phyloP scores from a whole-genome alignment of 2,888 invertebrate species.

The Abrostola triplasia region DNA sequence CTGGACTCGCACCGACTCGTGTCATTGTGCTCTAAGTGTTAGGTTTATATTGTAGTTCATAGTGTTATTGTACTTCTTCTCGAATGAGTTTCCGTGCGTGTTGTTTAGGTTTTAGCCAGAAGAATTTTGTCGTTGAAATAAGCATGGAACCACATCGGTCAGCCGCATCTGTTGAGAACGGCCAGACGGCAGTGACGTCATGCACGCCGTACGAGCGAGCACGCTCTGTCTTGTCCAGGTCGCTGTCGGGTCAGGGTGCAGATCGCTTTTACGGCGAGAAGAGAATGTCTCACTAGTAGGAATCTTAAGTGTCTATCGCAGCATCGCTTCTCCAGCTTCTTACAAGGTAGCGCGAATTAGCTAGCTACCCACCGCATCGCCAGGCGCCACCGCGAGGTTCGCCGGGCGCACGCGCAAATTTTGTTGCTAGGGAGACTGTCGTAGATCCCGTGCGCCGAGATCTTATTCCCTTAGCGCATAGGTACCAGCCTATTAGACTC shows the following conservation, averaged over 20 bases:
- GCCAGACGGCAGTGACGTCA: constrained; percentile 1
- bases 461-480: constrained; percentile 2
- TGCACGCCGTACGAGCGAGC: background rate
- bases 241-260: constrained; percentile 4
- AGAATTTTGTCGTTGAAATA: constrained; percentile 3
- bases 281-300: background rate
- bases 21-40: constrained; percentile 21
- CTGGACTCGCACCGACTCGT: background rate
- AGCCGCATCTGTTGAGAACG: background rate
- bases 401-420: background rate
- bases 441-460: background rate
- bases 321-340: constrained; percentile 15
- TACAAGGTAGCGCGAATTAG: constrained; percentile 9
- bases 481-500: constrained; percentile 6
- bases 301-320: constrained; percentile 3
- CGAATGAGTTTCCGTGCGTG: constrained; percentile 39
- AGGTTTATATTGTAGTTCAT: constrained; percentile 24
- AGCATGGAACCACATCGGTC: background rate
- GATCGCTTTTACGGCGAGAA: constrained; percentile 6
- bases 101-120: constrained; percentile 1
- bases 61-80: constrained; percentile 26
- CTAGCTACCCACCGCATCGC: no score
- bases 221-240: constrained; percentile 22
- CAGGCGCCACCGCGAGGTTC: constrained; percentile 8
- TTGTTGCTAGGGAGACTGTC: background rate